A percentile compares a stretch with the other conserved stretches of the same genome.
Evolutionary conservation across 2,888 invertebrate species (phyloP).

Genomic region (Drosophila leonis): DNA sequence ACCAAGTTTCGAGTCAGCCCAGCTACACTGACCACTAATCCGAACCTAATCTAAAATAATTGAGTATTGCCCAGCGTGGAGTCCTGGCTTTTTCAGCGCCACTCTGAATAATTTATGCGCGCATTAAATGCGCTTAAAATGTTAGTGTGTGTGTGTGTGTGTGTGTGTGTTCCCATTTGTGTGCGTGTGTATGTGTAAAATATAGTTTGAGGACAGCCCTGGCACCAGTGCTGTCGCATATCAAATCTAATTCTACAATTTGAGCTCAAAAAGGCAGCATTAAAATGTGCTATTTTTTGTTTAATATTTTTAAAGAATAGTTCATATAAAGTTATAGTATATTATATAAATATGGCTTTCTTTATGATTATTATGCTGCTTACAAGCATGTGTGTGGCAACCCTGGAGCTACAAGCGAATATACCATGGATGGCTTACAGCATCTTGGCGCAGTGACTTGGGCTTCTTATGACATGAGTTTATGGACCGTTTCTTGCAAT

Average conservation of each 20-base stretch:
- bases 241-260: constrained; percentile 3
- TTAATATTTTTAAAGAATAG: background rate
- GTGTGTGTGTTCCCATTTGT: background rate
- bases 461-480: constrained; percentile 60
- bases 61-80: constrained; percentile 66
- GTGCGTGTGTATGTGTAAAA: constrained; percentile 9
- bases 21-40: constrained; percentile 66
- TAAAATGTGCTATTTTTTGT: background rate
- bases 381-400: background rate
- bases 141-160: constrained; percentile 20
- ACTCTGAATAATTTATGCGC: constrained; percentile 76
- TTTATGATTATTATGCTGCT: background rate
- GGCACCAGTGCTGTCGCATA: constrained; percentile 3
- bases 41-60: constrained; percentile 80
- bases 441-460: constrained; percentile 24
- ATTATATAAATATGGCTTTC: no score
- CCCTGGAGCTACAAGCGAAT: constrained; percentile 16
- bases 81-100: constrained; percentile 30
- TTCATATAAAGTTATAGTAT: background rate
- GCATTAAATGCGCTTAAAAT: constrained; percentile 74
- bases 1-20: constrained; percentile 35
- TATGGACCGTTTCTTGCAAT: constrained; percentile 46
- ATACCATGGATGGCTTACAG: constrained; percentile 13
- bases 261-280: background rate
- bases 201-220: constrained; percentile 10